phyloP scores from a whole-genome alignment of 1,140 invertebrate species.

The Lepeophtheirus salmonis region DNA sequence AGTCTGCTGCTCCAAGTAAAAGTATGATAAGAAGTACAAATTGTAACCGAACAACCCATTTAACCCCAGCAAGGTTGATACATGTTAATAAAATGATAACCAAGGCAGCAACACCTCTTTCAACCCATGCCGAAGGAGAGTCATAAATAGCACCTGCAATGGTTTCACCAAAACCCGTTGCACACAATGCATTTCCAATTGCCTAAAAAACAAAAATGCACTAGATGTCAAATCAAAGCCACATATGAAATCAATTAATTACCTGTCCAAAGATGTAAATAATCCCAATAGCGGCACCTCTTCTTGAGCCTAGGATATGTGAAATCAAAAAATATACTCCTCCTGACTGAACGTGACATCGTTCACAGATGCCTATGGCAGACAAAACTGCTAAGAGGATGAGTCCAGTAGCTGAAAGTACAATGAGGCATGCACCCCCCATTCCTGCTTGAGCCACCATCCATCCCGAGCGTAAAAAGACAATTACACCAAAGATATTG shows the following conservation, averaged over 20 bases:
- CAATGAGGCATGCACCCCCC: constrained; percentile 62
- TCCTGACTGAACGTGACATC: constrained; percentile 79
- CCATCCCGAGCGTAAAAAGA: constrained; percentile 87
- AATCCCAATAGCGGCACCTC: constrained; percentile 73
- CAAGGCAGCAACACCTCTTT: constrained; percentile 54
- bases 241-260: no score
- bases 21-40: constrained; percentile 62
- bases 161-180: constrained; percentile 85
- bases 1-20: constrained; percentile 64
- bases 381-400: constrained; percentile 75
- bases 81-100: constrained; percentile 59
- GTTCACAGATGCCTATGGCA: constrained; percentile 83
- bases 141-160: constrained; percentile 53
- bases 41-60: constrained; percentile 79
- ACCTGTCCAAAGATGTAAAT: constrained; percentile 91
- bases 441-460: constrained; percentile 87
- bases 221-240: neutral
- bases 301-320: constrained; percentile 74
- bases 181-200: constrained; percentile 81
- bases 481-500: constrained; percentile 91
- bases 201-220: constrained; percentile 44
- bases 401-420: constrained; percentile 57
- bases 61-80: constrained; percentile 76
- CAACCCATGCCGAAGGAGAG: constrained; percentile 42
- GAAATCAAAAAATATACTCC: constrained; percentile 87